Conservation (phyloP, 2,113 vertebrate species). For the Rhea americana region DNA sequence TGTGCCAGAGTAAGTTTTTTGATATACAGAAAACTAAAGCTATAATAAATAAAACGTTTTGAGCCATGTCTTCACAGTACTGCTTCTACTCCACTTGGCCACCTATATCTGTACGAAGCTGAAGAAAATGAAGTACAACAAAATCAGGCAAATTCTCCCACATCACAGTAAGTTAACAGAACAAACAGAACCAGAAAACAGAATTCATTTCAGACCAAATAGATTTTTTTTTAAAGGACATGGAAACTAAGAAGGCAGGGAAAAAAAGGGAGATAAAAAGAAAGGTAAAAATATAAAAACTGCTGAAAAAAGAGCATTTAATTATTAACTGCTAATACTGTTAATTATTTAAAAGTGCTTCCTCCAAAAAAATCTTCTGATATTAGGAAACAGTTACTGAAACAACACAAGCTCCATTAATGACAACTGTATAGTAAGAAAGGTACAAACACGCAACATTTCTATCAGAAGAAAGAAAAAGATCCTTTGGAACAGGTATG, state of each 20-base stretch:
- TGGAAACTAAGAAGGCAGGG: neutral
- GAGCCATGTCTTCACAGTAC: neutral
- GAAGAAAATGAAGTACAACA: neutral
- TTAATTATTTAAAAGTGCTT: neutral
- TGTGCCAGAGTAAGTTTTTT: neutral
- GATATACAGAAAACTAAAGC: neutral
- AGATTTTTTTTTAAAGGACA: neutral
- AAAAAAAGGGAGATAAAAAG: neutral
- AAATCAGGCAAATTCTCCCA: neutral
- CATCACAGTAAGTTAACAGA: neutral
- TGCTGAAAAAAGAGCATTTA: neutral
- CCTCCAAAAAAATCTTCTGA: neutral
- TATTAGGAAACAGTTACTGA: neutral
- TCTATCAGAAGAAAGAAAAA: neutral
- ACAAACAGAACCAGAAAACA: neutral
- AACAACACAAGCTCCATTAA: neutral
- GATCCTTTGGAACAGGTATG: neutral
- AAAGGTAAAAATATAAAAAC: neutral
- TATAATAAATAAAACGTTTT: neutral
- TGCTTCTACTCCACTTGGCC: neutral
- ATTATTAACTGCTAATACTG: neutral
- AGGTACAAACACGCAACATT: rapidly evolving
- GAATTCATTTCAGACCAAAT: neutral
- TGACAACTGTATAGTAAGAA: neutral
- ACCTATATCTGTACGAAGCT: neutral